These are phyloP conservation scores for Herminia tarsipennalis DNA, from an alignment of 2,888 invertebrate genomes.

Conservation along the genomic window DNA sequence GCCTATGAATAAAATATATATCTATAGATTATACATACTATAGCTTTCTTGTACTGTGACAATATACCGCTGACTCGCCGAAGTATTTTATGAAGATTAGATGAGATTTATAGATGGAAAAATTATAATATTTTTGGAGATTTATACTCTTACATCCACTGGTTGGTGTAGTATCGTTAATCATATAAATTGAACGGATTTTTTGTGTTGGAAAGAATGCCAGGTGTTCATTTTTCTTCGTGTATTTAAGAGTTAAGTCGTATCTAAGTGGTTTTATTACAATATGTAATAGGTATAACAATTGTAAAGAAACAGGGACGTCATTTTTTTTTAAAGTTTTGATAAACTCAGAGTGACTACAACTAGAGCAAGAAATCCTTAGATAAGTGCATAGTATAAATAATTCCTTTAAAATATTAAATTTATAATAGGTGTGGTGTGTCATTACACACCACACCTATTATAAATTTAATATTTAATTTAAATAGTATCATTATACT, in stretches of 20 bases:
- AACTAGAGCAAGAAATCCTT: too few species aligned
- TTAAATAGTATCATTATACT: too few species aligned
- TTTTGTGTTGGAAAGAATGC: constrained; percentile 5
- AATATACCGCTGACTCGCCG: constrained; percentile 47
- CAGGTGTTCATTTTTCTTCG: constrained; percentile 18
- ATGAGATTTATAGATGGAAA: constrained; percentile 45
- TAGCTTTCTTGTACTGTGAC: constrained; percentile 35
- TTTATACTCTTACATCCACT: constrained; percentile 29
- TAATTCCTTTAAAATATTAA: too few species aligned
- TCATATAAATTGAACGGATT: constrained; percentile 24
- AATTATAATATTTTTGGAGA: constrained; percentile 42
- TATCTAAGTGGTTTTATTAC: constrained; percentile 8
- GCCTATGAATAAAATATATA: constrained; percentile 44
- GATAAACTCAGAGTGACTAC: too few species aligned
- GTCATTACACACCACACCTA: too few species aligned
- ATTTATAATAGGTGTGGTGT: too few species aligned
- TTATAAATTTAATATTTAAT: too few species aligned
- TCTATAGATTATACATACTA: constrained; percentile 10
- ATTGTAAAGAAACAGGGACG: too few species aligned
- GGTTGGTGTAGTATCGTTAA: constrained; percentile 25
- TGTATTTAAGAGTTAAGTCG: constrained; percentile 12
- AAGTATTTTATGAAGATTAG: constrained; percentile 51
- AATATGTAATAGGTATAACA: too few species aligned
- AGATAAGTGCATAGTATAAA: too few species aligned
- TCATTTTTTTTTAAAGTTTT: too few species aligned